phyloP scores from a whole-genome alignment of 64 coral and sea anemone genomes.

The Porites australiensis region DNA sequence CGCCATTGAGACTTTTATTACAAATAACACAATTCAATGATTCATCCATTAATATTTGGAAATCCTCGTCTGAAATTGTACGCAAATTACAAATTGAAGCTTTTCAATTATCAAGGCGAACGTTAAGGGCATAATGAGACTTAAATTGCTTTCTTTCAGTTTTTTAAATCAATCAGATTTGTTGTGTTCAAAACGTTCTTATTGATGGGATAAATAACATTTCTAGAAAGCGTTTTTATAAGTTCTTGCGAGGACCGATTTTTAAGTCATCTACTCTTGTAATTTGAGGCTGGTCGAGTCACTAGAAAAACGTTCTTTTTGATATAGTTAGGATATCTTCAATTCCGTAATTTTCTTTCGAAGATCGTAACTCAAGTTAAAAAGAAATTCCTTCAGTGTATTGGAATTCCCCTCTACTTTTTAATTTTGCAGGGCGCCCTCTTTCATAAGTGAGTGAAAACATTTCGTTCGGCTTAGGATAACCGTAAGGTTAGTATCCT shows the following conservation, averaged over 20 bases:
- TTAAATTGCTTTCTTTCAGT: neutral
- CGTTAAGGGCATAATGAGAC: neutral
- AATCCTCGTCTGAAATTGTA: conserved; percentile 16
- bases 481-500: too few species aligned
- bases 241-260: neutral
- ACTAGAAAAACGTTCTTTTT: too few species aligned
- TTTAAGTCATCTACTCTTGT: neutral
- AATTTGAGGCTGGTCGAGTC: neutral
- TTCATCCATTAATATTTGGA: neutral
- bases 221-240: neutral
- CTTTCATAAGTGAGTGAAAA: neutral
- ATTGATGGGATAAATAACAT: neutral
- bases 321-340: neutral
- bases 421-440: neutral
- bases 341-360: neutral
- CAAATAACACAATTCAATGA: conserved; percentile 22
- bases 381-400: neutral
- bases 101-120: conserved; percentile 19
- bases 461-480: neutral
- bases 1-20: conserved; percentile 17
- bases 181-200: neutral
- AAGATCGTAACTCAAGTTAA: neutral
- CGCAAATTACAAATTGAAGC: neutral
- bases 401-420: neutral
- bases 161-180: neutral